Percentiles rank a stretch among this genome's conserved stretches.
Evolutionary conservation across 92 coral and sea anemone genomes (phyloP).

Genomic region (Zoanthus sansibaricus): DNA sequence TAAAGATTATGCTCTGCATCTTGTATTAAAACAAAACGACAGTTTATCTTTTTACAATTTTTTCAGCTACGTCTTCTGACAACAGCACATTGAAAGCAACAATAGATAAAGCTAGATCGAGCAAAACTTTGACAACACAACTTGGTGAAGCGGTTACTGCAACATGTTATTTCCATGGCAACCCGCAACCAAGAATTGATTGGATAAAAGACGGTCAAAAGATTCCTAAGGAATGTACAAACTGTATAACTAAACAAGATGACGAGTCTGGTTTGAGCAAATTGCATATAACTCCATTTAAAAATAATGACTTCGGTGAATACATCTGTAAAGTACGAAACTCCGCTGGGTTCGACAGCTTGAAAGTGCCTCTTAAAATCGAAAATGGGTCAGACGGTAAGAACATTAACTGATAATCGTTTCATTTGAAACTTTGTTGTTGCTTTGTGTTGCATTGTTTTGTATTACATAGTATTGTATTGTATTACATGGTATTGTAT

Average conservation of each 20-base stretch:
- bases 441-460: too few species aligned
- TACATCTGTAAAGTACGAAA: conserved; percentile 61
- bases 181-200: conserved; percentile 52
- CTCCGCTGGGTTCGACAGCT: conserved; percentile 47
- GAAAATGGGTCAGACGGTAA: conserved; percentile 3
- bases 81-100: conserved; percentile 1
- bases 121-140: not conserved
- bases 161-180: conserved; percentile 43
- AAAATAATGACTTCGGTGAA: conserved; percentile 53
- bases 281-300: conserved; percentile 51
- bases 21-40: not conserved
- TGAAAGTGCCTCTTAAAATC: conserved; percentile 45
- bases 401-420: not conserved
- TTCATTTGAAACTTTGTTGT: too few species aligned
- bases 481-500: too few species aligned
- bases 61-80: conserved; percentile 10
- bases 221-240: conserved; percentile 42
- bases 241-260: conserved; percentile 45
- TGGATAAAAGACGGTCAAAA: conserved; percentile 56
- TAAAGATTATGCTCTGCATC: not conserved
- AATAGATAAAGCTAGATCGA: conserved; percentile 22
- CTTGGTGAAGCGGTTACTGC: conserved; percentile 5
- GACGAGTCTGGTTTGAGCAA: conserved; percentile 27
- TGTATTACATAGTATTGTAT: too few species aligned
- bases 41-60: not conserved